Percentiles rank a stretch among this genome's conserved stretches.
These are phyloP conservation scores for Liopterus haemorrhoidalis DNA, from an alignment of 2,888 invertebrate genomes.

Conservation along the genomic window DNA sequence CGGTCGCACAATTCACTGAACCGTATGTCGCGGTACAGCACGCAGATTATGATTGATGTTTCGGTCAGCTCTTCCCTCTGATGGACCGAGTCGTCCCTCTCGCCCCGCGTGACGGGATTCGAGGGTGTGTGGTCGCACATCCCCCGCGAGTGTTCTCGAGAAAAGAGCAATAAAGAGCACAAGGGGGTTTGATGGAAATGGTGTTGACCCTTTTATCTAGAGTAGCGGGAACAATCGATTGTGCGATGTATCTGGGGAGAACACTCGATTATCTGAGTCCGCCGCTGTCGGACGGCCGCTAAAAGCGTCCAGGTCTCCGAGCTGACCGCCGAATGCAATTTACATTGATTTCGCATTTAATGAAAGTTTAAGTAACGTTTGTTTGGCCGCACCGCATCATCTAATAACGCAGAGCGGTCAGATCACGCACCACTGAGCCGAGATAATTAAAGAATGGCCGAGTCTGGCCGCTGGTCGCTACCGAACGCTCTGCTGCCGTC, in stretches of 20 bases:
- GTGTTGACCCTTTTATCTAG: conserved; percentile 37
- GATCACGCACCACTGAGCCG: not conserved
- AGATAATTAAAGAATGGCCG: no score
- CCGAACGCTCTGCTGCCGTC: not conserved
- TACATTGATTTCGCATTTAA: conserved; percentile 43
- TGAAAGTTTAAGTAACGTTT: conserved; percentile 42
- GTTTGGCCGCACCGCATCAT: conserved; percentile 32
- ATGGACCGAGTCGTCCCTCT: not conserved
- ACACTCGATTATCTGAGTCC: conserved; percentile 38
- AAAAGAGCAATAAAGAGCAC: conserved; percentile 34
- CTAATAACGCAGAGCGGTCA: conserved; percentile 27
- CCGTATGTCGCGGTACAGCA: conserved; percentile 2
- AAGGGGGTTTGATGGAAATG: conserved; percentile 29
- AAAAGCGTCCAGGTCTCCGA: conserved; percentile 33
- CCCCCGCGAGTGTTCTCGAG: conserved; percentile 22
- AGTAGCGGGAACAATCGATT: conserved; percentile 21
- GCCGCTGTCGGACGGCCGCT: conserved; percentile 23
- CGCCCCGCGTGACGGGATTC: conserved; percentile 9
- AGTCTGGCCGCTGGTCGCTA: not conserved
- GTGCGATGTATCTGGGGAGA: no score
- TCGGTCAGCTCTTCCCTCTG: not conserved
- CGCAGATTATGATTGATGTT: conserved; percentile 21
- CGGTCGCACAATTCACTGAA: no score
- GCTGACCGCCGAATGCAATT: conserved; percentile 43
- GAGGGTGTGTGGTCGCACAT: conserved; percentile 24